A percentile compares a stretch with the other conserved stretches of the same genome.
phyloP scores from a whole-genome alignment of 1,140 invertebrate species.

The Pectinophora gossypiella region DNA sequence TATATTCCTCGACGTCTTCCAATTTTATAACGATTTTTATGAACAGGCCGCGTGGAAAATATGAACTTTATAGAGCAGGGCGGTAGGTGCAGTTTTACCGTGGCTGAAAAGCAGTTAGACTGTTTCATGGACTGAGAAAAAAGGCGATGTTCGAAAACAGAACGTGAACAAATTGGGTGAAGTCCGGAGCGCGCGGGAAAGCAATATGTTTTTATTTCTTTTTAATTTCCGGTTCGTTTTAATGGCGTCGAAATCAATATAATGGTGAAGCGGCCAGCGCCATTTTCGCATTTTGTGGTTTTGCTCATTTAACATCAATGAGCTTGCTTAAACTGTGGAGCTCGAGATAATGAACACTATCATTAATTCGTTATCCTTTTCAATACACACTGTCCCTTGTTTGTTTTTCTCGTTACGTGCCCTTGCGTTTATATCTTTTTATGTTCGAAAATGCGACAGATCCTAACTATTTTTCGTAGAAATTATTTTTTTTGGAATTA shows the following conservation, averaged over 20 bases:
- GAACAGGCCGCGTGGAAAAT: too few species aligned
- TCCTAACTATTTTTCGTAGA: too few species aligned
- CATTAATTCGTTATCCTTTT: conserved; percentile 9
- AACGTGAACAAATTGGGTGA: conserved; percentile 70
- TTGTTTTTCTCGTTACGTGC: neutral
- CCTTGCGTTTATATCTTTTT: too few species aligned
- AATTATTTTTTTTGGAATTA: too few species aligned
- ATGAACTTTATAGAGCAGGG: neutral
- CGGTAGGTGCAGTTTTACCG: neutral
- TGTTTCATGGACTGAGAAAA: conserved; percentile 36
- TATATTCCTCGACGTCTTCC: conserved; percentile 29
- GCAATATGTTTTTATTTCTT: conserved; percentile 74
- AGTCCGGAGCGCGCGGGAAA: conserved; percentile 69
- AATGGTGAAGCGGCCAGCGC: conserved; percentile 65
- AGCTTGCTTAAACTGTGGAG: conserved; percentile 42
- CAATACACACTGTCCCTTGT: conserved; percentile 14
- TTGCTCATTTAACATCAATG: conserved; percentile 70
- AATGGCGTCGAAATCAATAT: conserved; percentile 75
- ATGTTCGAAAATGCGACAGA: too few species aligned
- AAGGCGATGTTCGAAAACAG: conserved; percentile 54
- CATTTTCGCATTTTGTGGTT: conserved; percentile 71
- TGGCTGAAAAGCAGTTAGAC: conserved; percentile 18
- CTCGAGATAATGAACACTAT: conserved; percentile 45
- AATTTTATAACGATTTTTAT: conserved; percentile 36
- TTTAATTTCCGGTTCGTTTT: conserved; percentile 73